Evolutionary conservation across 2,888 invertebrate species (phyloP), one percentile per base, ranked within the genome.

Genomic region (Nomada ruficornis): DNA sequence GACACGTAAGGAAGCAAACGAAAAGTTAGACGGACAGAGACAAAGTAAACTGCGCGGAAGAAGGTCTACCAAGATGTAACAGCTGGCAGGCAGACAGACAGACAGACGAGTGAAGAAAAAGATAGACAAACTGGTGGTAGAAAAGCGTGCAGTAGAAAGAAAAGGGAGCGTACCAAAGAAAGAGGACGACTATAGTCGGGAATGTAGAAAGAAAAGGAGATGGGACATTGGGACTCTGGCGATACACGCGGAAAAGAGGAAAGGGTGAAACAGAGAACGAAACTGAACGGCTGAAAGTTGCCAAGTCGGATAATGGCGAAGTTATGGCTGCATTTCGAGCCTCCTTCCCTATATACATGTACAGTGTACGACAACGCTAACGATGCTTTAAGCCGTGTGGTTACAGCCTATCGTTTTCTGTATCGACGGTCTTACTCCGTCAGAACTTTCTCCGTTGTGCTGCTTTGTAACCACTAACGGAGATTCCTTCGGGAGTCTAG

Each of bases 231-330:
- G 36, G 15, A 54, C n/a, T 60, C 42, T 42, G 10, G 20, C 10
- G 26, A 47, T 63, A 26, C 42, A 11, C 18, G 50, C 18, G 23
- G 15, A 13, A 69, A 26, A 15, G 23, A 44, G 20, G n/a, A 67
- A 72, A 26, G 23, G 54, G n/a, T 4, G 29, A n/a, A 23, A 57
- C 55, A 74, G 57, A 64, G 11, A 65, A 15, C 42, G 63, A 69
- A 60, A 65, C 55, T 47, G 77, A 83, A 63, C 62, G 80, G 80
- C 80, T 72, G 82, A 86, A 91, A 92, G 89, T 91, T 91, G 88
- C 88, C 88, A 92, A 93, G 91, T 91, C 90, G 91, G 91, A 91
- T 93, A 93, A 93, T 93, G 92, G 91, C 85, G 84, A 92, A 92
- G 92, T 93, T 93, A 92, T 93, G 90, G 88, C 87, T 88, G 85